Base-by-base conservation (phyloP, 1,140 invertebrate species). In the Sarcophaga peregrina region DNA sequence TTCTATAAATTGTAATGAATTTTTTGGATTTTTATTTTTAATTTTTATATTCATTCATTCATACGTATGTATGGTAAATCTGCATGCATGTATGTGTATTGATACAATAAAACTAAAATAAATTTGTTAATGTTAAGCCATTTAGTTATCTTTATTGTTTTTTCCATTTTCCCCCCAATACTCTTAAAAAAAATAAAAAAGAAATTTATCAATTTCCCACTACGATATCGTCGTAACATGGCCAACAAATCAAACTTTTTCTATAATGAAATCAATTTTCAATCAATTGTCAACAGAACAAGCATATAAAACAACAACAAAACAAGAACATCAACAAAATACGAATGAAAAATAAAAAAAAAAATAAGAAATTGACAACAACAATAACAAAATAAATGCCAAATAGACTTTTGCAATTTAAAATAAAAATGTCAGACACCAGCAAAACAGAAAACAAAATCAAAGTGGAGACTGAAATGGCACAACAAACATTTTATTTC, bases 201-300 rank as follows among this genome's bases (percentile, higher is more conserved):
- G 20, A 68, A 20, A 68, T 20, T 68, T 68, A 68, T 68, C 62
- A 68, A 68, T 68, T 68, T 68, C 62, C 62, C 62, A 68, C 62
- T 68, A 68, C 62, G 62, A 68, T 37, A 37, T 37, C 62, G 17
- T 68, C n/a, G 62, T 68, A 5, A 68, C 62, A 68, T 25, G 75
- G 47, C 75, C 75, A 78, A 78, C 75, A 78, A 78, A 78, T 78
- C 75, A 78, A 78, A 78, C 75, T 78, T 68, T 68, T 58, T 52
- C 47, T 20, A 78, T 78, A 78, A 78, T 78, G 75, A 78, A 78
- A 78, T 78, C 75, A 78, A 78, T 78, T 78, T 78, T 78, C 75
- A 78, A 78, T 78, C 75, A 78, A 78, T 78, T 78, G 75, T 78
- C 75, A 78, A 50, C 75, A 78, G 75, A 10, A 52, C 75, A 78